Percentiles rank a stretch among this genome's conserved stretches.
Conservation (phyloP, 1,140 invertebrate species). For the Hyposmocoma kahamanoa region DNA sequence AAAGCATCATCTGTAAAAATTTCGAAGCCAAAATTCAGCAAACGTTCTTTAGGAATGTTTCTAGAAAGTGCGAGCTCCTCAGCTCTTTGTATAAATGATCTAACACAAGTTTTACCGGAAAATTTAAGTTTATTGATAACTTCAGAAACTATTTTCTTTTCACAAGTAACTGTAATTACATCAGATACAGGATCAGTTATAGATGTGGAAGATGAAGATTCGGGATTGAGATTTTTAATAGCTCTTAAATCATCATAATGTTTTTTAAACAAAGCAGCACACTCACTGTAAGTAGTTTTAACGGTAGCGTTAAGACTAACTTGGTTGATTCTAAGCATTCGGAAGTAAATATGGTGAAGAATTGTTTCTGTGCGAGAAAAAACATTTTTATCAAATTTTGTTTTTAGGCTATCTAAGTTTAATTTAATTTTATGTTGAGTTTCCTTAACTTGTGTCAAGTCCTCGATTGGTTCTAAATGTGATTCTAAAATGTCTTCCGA, state of each 20-base stretch:
- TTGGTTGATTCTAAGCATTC: conserved; percentile 9
- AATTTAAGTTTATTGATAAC: conserved; percentile 7
- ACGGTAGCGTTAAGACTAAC: neutral
- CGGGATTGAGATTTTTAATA: neutral
- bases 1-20: conserved; percentile 14
- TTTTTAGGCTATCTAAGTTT: neutral
- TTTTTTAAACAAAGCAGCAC: neutral
- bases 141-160: neutral
- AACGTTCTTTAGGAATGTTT: conserved; percentile 6
- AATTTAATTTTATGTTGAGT: conserved; percentile 4
- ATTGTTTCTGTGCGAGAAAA: conserved; percentile 9
- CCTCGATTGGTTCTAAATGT: conserved; percentile 8
- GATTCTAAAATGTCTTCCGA: conserved; percentile 15
- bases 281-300: neutral
- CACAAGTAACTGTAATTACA: conserved; percentile 4
- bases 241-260: conserved; percentile 2
- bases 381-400: conserved; percentile 12
- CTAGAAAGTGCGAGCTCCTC: conserved; percentile 8
- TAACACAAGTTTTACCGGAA: conserved; percentile 10
- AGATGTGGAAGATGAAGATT: neutral
- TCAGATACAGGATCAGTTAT: neutral
- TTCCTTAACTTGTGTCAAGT: conserved; percentile 7
- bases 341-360: conserved; percentile 12
- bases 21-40: conserved; percentile 7
- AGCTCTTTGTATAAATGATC: conserved; percentile 8